Conservation (phyloP, 2,888 invertebrate species). For the Macaria liturata region DNA sequence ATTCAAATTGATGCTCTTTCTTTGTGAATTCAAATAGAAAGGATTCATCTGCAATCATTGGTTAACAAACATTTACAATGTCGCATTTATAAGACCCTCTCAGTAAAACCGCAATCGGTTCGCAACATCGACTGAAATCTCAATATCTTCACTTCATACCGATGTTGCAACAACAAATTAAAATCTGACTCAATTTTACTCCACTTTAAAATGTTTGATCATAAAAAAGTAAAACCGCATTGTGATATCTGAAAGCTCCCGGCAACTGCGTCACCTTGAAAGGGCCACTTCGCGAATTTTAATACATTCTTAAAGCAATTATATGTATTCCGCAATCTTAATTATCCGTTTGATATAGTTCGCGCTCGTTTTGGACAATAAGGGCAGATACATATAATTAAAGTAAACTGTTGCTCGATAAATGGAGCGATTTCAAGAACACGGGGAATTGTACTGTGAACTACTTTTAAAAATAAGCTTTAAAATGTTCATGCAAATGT, state of each 20-base stretch:
- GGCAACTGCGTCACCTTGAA: constrained; percentile 55
- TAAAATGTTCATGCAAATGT: constrained; percentile 8
- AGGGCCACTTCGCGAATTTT: constrained; percentile 50
- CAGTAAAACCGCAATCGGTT: not conserved
- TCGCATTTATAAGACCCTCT: too few species aligned
- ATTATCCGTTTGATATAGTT: constrained; percentile 22
- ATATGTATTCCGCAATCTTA: constrained; percentile 33
- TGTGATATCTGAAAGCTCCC: constrained; percentile 35
- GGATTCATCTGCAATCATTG: too few species aligned
- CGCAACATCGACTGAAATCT: not conserved
- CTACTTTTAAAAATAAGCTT: constrained; percentile 11
- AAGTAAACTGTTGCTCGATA: constrained; percentile 16
- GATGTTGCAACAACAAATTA: constrained; percentile 10
- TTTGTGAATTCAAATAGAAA: too few species aligned
- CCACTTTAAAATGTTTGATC: constrained; percentile 30
- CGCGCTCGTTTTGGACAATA: constrained; percentile 19
- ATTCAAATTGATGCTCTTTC: too few species aligned
- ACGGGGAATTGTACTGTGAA: constrained; percentile 14
- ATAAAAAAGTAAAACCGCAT: constrained; percentile 24
- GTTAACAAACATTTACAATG: too few species aligned
- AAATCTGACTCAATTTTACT: constrained; percentile 15
- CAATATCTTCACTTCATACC: constrained; percentile 6
- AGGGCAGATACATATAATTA: constrained; percentile 19
- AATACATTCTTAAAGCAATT: constrained; percentile 49
- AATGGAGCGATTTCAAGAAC: constrained; percentile 23